These are phyloP conservation scores for Oligia strigilis DNA, from an alignment of 2,888 invertebrate genomes.

Conservation along the genomic window DNA sequence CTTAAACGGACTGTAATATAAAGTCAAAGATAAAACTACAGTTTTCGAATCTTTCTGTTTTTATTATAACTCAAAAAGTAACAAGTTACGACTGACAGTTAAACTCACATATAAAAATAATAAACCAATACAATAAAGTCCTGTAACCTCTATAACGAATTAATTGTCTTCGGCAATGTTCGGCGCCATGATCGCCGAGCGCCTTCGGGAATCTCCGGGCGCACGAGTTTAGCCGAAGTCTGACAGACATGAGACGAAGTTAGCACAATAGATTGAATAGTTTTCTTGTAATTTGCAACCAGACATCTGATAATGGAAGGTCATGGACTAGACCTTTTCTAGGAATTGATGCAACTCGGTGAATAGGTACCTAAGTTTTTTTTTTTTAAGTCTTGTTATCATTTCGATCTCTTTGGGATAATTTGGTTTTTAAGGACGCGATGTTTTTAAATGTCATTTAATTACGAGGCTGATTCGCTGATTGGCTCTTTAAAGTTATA, in stretches of 20 bases:
- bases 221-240: conserved; percentile 47
- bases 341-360: conserved; percentile 39
- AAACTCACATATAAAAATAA: conserved; percentile 7
- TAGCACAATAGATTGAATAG: conserved; percentile 62
- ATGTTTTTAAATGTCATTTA: background rate
- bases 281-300: conserved; percentile 61
- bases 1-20: background rate
- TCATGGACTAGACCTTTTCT: conserved; percentile 57
- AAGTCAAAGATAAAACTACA: background rate
- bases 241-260: conserved; percentile 27
- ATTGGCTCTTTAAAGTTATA: background rate
- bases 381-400: background rate
- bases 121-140: conserved; percentile 14
- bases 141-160: conserved; percentile 34
- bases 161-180: conserved; percentile 44
- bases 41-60: background rate
- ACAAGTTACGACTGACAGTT: background rate
- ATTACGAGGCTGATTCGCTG: no score
- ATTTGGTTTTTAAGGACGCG: background rate
- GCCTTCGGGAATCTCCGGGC: conserved; percentile 40
- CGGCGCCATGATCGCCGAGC: conserved; percentile 19
- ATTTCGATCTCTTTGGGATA: background rate
- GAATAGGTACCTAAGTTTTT: background rate
- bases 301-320: conserved; percentile 66
- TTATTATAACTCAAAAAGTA: background rate